Base-by-base conservation (phyloP, 2,113 vertebrate genomes). In the Eira barbara region DNA sequence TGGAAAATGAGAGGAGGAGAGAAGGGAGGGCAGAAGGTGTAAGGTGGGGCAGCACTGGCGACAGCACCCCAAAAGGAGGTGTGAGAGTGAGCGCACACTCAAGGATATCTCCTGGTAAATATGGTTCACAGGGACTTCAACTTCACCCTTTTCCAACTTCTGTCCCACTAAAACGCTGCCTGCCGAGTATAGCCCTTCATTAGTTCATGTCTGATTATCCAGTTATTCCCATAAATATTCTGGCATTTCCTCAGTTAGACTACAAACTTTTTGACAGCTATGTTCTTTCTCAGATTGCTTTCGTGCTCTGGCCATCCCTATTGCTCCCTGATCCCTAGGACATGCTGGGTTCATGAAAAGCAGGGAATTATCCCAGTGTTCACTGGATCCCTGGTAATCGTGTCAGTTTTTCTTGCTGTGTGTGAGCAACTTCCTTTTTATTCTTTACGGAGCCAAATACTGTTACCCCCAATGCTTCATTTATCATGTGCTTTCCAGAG, bases 81-180 rank as follows among this genome's bases (percentile, higher is more conserved):
- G 2, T 36, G 4, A 5, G 67, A 34, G 55, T 4, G 9, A 20
- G 10, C 20, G 0, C 0, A 2, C 21, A 10, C 36, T 39, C 13
- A 4, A 25, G 49, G 74, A 17, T 27, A 12, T 12, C 14, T n/a
- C n/a, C 34, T 65, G 34, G 2, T 27, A 2, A 31, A 12, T 17
- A 0, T 0, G 20, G 8, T 12, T 27, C 3, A 42, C 4, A 36
- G 0, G 2, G 27, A 4, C 5, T 2, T 61, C 0, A 0, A 4
- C 7, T 2, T 61, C 0, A 0, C 52, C 7, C 18, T n/a, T 61
- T 84, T 76, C 65, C 61, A 21, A 42, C 27, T 57, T 67, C 23
- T 13, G 2, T 23, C n/a, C 74, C 74, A 73, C 31, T 34, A 34
- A 52, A 13, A 7, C 39, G 29, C 21, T 74, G 34, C 25, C 45